Evolutionary conservation across 2,797 vertebrate species (phyloP).

Genomic region (Pantherophis alleghaniensis): DNA sequence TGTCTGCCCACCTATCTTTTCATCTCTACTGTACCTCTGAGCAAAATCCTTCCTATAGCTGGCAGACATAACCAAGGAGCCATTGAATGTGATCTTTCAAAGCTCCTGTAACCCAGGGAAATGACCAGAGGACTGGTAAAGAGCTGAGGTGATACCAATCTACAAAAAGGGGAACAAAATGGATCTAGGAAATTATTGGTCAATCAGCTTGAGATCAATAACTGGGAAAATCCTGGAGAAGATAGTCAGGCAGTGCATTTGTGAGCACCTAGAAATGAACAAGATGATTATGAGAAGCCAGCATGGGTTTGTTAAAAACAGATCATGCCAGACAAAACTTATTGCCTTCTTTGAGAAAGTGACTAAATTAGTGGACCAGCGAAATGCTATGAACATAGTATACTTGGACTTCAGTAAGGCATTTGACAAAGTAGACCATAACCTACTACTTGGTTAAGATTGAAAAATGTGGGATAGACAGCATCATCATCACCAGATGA

Average conservation of each 20-base stretch:
- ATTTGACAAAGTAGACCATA: background rate
- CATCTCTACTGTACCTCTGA: background rate
- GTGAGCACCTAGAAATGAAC: background rate
- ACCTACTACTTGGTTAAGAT: background rate
- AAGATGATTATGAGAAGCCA: background rate
- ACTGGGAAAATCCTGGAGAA: background rate
- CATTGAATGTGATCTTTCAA: background rate
- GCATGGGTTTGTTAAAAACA: too few relatives aligned
- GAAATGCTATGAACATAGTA: too few relatives aligned
- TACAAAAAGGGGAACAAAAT: background rate
- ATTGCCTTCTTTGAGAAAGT: too few relatives aligned
- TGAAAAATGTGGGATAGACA: background rate
- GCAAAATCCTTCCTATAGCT: background rate
- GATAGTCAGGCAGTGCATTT: background rate
- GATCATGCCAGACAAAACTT: too few relatives aligned
- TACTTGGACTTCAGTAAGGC: too few relatives aligned
- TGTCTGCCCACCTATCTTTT: background rate
- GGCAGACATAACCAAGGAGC: background rate
- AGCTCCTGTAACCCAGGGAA: background rate
- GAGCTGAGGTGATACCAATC: background rate
- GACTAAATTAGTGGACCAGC: too few relatives aligned
- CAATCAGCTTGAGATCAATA: background rate
- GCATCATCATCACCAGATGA: background rate
- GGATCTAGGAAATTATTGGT: background rate
- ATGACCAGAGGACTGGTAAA: background rate